phyloP scores from a whole-genome alignment of 2,797 vertebrate species.

The Alectoris magna region DNA sequence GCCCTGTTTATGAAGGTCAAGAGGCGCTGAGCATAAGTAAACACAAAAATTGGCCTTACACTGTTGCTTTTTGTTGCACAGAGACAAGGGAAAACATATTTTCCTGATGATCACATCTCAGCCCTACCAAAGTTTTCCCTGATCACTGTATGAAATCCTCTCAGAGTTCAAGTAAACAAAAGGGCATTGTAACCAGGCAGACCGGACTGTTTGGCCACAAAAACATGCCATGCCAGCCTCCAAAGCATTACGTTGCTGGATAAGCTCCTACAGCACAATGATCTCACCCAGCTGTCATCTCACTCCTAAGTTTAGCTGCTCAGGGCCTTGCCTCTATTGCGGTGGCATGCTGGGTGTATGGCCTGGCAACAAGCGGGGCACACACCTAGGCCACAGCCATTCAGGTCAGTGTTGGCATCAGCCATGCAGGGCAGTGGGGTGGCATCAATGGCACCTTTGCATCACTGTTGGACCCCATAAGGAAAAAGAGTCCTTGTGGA shows the following conservation, averaged over 20 bases:
- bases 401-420: background rate
- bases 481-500: background rate
- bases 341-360: background rate
- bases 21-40: background rate
- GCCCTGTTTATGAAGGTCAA: background rate
- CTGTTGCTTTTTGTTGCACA: background rate
- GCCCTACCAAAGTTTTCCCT: background rate
- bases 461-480: background rate
- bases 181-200: conserved; percentile 38
- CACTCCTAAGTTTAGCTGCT: background rate
- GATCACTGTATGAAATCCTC: background rate
- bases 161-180: conserved; percentile 36
- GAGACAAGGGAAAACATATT: background rate
- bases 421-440: background rate
- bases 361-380: background rate
- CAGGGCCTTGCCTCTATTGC: accelerated
- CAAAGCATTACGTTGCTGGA: background rate
- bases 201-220: background rate
- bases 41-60: background rate
- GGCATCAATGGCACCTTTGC: background rate
- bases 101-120: background rate
- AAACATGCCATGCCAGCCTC: conserved; percentile 36
- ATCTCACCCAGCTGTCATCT: conserved; percentile 29
- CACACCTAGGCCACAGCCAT: accelerated
- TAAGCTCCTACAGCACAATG: conserved; percentile 18